Conservation (phyloP, 2,888 invertebrate genomes). For the Hipparchia semele region DNA sequence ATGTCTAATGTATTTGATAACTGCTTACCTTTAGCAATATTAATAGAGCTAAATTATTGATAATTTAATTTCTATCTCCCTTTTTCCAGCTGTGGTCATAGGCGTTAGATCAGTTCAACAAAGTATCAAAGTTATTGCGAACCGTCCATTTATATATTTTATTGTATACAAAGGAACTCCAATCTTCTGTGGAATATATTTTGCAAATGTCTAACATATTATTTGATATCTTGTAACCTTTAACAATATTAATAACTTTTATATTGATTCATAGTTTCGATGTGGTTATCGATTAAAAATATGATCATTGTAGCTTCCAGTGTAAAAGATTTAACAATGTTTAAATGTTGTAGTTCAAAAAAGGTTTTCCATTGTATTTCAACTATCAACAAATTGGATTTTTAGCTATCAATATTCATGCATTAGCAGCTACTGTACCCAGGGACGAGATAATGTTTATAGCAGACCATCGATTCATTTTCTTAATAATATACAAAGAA, state of each 20-base stretch:
- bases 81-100: conserved; percentile 42
- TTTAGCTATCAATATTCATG: conserved; percentile 12
- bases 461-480: conserved; percentile 37
- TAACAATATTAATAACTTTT: too few species aligned
- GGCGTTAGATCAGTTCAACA: conserved; percentile 33
- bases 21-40: neutral
- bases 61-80: neutral
- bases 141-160: conserved; percentile 41
- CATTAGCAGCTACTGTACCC: neutral
- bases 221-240: neutral
- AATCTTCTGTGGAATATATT: conserved; percentile 44
- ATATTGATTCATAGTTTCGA: too few species aligned
- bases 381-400: neutral
- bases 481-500: conserved; percentile 16
- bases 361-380: neutral
- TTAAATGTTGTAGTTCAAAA: too few species aligned
- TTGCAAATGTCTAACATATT: conserved; percentile 27
- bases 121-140: conserved; percentile 34
- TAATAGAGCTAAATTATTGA: neutral
- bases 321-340: too few species aligned
- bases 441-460: conserved; percentile 27
- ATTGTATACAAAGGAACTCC: conserved; percentile 30
- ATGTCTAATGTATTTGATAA: conserved; percentile 10
- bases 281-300: neutral
- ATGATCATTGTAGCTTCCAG: too few species aligned